phyloP scores from a whole-genome alignment of 2,888 invertebrate genomes.

The Drosophila parthenogenetica region DNA sequence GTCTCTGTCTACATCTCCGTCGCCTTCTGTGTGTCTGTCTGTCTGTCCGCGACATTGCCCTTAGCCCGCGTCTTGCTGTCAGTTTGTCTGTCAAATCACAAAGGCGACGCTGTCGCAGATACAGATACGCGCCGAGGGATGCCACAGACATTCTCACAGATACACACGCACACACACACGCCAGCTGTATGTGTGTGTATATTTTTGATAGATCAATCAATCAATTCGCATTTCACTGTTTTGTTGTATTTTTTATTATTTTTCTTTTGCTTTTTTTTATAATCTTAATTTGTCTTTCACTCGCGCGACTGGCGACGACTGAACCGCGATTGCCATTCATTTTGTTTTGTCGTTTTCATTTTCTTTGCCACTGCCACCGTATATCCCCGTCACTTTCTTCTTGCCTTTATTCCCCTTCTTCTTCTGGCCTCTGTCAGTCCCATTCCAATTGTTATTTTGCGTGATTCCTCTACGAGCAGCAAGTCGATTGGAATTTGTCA shows the following conservation, averaged over 20 bases:
- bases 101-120: slow-evolving; percentile 62
- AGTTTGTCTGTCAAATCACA: slow-evolving; percentile 80
- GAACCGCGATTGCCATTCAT: slow-evolving; percentile 76
- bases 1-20: slow-evolving; percentile 1
- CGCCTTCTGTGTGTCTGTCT: slow-evolving; percentile 13
- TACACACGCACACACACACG: slow-evolving; percentile 28
- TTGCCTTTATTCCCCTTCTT: neutral
- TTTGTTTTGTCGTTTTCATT: slow-evolving; percentile 69
- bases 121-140: slow-evolving; percentile 62
- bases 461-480: slow-evolving; percentile 52
- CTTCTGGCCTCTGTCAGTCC: neutral
- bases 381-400: neutral
- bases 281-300: slow-evolving; percentile 81
- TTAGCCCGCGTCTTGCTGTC: slow-evolving; percentile 71
- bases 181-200: slow-evolving; percentile 33
- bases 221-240: slow-evolving; percentile 66
- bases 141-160: slow-evolving; percentile 41
- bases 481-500: slow-evolving; percentile 60
- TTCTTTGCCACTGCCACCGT: slow-evolving; percentile 22
- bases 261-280: slow-evolving; percentile 75
- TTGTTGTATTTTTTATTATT: slow-evolving; percentile 49
- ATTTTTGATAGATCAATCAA: slow-evolving; percentile 81
- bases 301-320: slow-evolving; percentile 74
- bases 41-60: slow-evolving; percentile 48
- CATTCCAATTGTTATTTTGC: slow-evolving; percentile 9